Percentiles rank a stretch among this genome's conserved stretches.
These are phyloP conservation scores for Chalcosyrphus nemorum DNA, from an alignment of 2,888 invertebrate genomes.

Conservation along the genomic window DNA sequence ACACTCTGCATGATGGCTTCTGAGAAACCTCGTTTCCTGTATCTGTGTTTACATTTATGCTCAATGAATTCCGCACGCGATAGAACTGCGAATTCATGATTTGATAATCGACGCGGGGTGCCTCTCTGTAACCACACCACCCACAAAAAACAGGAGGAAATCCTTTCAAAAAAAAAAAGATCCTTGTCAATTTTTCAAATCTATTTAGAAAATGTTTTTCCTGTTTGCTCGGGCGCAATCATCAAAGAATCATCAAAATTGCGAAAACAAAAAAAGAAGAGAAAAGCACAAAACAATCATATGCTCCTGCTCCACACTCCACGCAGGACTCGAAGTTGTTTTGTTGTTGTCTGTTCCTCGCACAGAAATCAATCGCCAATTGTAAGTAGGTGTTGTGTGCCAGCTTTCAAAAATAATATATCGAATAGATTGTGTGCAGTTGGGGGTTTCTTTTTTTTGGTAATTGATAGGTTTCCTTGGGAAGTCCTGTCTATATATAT, in stretches of 20 bases:
- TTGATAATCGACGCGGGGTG: constrained; percentile 10
- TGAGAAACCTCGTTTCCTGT: background rate
- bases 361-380: constrained; percentile 26
- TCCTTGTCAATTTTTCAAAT: constrained; percentile 44
- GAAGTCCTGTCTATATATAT: background rate
- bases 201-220: constrained; percentile 26
- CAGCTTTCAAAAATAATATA: background rate
- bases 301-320: constrained; percentile 9
- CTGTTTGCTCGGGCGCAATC: constrained; percentile 17
- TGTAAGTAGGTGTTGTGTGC: background rate
- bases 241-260: constrained; percentile 41
- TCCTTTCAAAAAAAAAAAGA: background rate
- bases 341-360: constrained; percentile 8
- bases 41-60: constrained; percentile 37
- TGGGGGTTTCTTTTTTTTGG: constrained; percentile 1
- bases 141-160: background rate
- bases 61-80: constrained; percentile 45
- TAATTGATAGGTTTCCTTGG: constrained; percentile 31
- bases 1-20: constrained; percentile 16
- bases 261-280: too few species aligned
- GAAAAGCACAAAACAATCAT: constrained; percentile 47
- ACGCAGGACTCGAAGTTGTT: constrained; percentile 29
- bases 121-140: background rate
- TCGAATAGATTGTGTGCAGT: constrained; percentile 17
- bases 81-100: constrained; percentile 24